These are phyloP conservation scores for Malacoraja senta DNA, from an alignment of 2,797 vertebrate species.

Conservation along the genomic window DNA sequence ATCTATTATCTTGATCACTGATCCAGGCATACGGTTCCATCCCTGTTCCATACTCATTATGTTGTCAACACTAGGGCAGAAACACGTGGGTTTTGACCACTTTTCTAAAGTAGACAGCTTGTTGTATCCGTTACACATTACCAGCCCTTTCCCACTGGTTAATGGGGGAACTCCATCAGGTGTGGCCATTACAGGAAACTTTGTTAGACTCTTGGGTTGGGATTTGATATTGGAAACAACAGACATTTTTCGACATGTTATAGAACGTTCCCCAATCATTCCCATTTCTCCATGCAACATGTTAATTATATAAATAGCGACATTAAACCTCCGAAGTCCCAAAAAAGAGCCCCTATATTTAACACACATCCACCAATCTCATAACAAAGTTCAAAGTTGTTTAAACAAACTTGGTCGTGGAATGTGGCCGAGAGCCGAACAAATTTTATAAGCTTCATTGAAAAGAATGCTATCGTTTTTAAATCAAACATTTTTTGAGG, in stretches of 20 bases:
- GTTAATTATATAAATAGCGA: neutral
- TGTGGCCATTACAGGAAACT: no score
- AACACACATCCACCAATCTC: neutral
- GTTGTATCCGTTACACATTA: neutral
- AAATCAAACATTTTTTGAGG: neutral
- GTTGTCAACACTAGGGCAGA: neutral
- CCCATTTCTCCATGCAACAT: neutral
- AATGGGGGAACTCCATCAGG: no score
- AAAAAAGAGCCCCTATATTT: neutral
- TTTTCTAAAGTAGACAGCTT: neutral
- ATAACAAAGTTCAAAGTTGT: neutral
- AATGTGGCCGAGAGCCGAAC: conserved; percentile 18
- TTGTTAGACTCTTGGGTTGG: neutral
- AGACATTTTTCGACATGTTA: neutral
- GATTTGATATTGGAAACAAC: neutral
- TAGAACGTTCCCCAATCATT: no score
- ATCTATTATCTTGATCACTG: no score
- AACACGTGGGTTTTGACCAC: neutral
- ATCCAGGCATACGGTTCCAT: no score
- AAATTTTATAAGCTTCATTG: conserved; percentile 1
- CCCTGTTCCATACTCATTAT: no score
- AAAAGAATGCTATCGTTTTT: neutral
- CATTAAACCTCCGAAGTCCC: neutral
- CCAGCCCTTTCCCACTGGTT: neutral
- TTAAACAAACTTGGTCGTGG: conserved; percentile 6